Evolutionary conservation across 2,113 vertebrate genomes (phyloP).

Genomic region (Melanerpes formicivorus): DNA sequence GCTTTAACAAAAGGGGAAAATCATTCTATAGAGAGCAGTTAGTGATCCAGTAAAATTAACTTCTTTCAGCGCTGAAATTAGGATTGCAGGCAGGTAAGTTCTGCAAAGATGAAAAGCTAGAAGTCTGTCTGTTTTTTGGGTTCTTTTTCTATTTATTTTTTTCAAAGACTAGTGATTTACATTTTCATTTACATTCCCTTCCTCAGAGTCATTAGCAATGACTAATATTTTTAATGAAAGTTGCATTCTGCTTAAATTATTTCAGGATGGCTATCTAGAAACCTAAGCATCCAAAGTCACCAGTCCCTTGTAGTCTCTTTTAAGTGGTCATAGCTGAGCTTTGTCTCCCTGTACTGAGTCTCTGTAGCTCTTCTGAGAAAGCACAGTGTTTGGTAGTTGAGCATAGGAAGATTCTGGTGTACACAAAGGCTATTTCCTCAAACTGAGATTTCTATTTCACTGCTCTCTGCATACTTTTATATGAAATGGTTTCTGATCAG

Average conservation of each 20-base stretch:
- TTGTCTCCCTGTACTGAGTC: neutral
- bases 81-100: neutral
- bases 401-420: neutral
- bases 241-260: neutral
- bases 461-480: neutral
- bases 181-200: neutral
- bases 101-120: neutral
- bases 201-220: neutral
- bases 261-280: neutral
- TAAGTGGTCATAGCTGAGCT: neutral
- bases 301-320: neutral
- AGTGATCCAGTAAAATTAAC: slow-evolving; percentile 2
- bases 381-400: neutral
- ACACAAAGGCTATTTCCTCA: neutral
- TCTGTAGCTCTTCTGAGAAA: neutral
- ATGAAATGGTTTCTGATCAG: neutral
- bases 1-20: slow-evolving; percentile 7
- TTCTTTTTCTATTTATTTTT: neutral
- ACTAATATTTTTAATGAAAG: neutral
- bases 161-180: neutral
- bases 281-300: neutral
- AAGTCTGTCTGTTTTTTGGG: neutral
- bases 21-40: neutral
- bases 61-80: slow-evolving; percentile 7
- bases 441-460: neutral